These are phyloP conservation scores for Mizuhopecten yessoensis DNA, from an alignment of 1,140 invertebrate genomes.

Conservation along the genomic window DNA sequence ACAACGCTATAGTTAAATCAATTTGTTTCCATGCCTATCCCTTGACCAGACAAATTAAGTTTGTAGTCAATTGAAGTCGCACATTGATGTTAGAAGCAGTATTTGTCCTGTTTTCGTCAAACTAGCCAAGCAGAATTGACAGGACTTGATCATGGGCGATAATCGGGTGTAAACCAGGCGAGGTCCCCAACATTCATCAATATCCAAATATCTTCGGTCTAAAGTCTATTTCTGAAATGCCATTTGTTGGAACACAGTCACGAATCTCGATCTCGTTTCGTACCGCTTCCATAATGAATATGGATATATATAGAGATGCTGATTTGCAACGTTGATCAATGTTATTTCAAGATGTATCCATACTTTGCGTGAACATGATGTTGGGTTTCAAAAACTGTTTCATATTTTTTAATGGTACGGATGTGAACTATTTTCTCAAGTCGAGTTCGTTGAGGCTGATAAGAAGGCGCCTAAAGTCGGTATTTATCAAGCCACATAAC, in stretches of 20 bases:
- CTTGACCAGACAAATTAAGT: constrained; percentile 38
- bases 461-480: background rate
- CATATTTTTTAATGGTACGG: no score
- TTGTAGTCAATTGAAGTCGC: constrained; percentile 14
- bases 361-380: no score
- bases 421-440: no score
- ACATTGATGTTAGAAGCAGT: constrained; percentile 12
- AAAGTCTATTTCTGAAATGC: background rate
- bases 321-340: no score
- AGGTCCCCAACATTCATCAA: background rate
- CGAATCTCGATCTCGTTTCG: no score
- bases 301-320: no score
- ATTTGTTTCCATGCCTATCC: constrained; percentile 11
- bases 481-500: background rate
- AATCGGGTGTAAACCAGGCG: background rate
- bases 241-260: background rate
- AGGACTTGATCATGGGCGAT: background rate
- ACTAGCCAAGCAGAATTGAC: background rate
- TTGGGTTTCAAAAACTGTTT: no score
- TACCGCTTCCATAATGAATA: no score
- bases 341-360: no score
- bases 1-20: constrained; percentile 9
- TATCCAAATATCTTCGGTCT: background rate
- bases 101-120: constrained; percentile 24
- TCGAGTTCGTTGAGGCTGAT: no score